Conservation (phyloP, 2,113 vertebrate species). For the Neotragus pygmaeus region DNA sequence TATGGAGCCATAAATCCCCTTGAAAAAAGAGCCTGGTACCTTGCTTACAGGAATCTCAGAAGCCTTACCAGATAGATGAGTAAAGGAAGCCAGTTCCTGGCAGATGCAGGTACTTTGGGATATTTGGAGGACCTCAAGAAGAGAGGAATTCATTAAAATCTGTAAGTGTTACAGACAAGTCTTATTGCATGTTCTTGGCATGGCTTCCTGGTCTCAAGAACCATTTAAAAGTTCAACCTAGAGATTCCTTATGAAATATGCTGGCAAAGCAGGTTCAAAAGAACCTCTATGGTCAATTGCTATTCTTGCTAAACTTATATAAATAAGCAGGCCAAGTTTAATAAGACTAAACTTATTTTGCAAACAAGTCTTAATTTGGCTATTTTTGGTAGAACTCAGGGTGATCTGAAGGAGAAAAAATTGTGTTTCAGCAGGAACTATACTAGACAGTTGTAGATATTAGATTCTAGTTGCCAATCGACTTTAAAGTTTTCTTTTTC, state of each 20-base stretch:
- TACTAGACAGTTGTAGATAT: not conserved
- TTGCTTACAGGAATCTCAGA: not conserved
- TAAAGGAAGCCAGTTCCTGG: not conserved
- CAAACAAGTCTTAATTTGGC: not conserved
- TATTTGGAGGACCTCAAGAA: not conserved
- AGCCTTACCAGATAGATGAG: not conserved
- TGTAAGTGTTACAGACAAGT: not conserved
- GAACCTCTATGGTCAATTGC: not conserved
- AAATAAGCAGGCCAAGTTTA: not conserved
- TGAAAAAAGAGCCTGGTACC: not conserved
- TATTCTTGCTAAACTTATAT: not conserved
- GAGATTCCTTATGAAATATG: not conserved
- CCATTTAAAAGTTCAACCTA: not conserved
- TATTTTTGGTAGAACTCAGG: not conserved
- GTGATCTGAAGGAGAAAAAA: not conserved
- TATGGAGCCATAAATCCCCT: not conserved
- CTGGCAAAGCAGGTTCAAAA: not conserved
- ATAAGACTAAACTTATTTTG: not conserved
- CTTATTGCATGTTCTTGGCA: not conserved
- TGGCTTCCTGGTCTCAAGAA: not conserved
- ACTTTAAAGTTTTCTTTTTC: not conserved
- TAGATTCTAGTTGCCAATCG: not conserved
- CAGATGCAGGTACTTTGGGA: not conserved
- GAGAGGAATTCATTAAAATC: not conserved
- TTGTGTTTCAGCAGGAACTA: not conserved